Base-by-base conservation (phyloP, 2,113 vertebrate species). In the Peromyscus leucopus region DNA sequence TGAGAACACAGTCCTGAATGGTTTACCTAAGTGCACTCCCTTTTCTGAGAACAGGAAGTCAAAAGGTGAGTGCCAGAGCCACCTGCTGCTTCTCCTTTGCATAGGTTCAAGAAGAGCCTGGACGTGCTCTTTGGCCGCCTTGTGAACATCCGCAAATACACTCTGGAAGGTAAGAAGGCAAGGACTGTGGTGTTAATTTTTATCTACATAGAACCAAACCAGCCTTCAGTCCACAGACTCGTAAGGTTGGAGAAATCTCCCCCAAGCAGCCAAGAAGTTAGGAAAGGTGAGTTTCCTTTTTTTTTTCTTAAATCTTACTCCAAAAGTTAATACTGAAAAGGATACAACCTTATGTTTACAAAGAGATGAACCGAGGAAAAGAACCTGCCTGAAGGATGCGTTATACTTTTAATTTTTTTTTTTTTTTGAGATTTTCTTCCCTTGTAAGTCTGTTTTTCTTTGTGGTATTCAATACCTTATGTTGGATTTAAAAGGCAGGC, bases 271-370 rank as follows among this genome's bases (percentile, higher is more conserved):
- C 51, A 74, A 89, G 51, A 93, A 86, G 61, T 21, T 71, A 31
- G 42, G 88, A 71, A 96, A 97, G 98, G 98, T 98, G 86, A 97
- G 28, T 80, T 87, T 92, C 72, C 9, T 39, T 46, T 85, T 91
- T 83, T 83, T 89, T 28, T 16, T 82, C 24, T 94, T 93, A 90
- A 83, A 33, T 71, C 88, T 63, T 24, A n/a, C 78, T 15, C 31
- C 13, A 72, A 26, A 69, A 90, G 33, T 83, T 94, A 46, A 39
- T 85, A 63, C 7, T 63, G n/a, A 96, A 82, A 42, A 89, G 51
- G 69, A 85, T 83, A 86, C 36, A 80, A 19, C 76, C 33, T 83
- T 87, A 69, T 15, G 51, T 16, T 76, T 72, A 76, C n/a, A 71
- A 87, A 91, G 72, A 90, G 69, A 31, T 26, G 1, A 76, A 9